phyloP scores from a whole-genome alignment of 2,888 invertebrate species.

The Spodoptera littoralis region DNA sequence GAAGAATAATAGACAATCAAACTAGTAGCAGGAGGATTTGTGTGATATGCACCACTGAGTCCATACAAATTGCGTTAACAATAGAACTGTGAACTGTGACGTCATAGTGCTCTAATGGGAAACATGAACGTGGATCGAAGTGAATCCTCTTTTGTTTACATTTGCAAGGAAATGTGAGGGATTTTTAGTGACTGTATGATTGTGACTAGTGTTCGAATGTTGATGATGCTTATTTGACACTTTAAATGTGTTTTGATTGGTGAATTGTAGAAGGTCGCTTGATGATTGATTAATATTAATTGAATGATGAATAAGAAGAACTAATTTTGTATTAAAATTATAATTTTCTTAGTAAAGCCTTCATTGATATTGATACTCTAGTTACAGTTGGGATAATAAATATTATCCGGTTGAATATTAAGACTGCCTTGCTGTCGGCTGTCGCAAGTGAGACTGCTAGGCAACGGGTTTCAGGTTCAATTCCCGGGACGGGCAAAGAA shows the following conservation, averaged over 20 bases:
- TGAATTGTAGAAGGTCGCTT: too few relatives aligned
- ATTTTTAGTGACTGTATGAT: neutral
- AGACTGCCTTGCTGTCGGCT: too few relatives aligned
- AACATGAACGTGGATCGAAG: slow-evolving; percentile 11
- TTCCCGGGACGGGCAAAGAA: too few relatives aligned
- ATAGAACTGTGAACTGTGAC: slow-evolving; percentile 7
- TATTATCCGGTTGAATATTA: too few relatives aligned
- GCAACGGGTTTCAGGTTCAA: too few relatives aligned
- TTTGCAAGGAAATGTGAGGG: neutral
- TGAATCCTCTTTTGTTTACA: slow-evolving; percentile 9
- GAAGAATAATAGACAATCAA: slow-evolving; percentile 18
- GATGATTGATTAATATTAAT: too few relatives aligned
- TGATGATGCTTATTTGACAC: neutral
- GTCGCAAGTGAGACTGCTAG: too few relatives aligned
- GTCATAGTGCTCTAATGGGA: neutral
- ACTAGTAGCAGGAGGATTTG: neutral
- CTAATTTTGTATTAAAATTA: too few relatives aligned
- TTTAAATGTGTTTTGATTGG: neutral
- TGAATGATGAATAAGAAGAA: too few relatives aligned
- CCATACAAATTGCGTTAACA: slow-evolving; percentile 21
- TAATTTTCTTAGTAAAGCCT: too few relatives aligned
- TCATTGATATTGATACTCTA: too few relatives aligned
- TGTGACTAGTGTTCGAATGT: slow-evolving; percentile 1
- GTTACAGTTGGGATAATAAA: too few relatives aligned
- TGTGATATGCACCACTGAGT: neutral